Conservation (phyloP, 2,113 vertebrate species). For the Myocastor coypus region DNA sequence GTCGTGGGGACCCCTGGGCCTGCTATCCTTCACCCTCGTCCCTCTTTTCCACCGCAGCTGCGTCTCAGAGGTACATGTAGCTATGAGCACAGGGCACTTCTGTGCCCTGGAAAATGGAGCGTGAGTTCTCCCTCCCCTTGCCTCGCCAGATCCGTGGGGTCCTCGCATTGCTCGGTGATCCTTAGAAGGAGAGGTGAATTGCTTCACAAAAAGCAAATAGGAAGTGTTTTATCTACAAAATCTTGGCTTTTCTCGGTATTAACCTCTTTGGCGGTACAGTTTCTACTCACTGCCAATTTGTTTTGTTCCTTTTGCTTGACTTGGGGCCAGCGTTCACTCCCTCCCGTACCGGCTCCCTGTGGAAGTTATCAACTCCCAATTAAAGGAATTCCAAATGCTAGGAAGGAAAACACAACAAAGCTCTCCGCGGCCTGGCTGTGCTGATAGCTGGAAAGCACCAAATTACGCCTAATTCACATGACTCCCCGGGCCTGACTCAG, state of each 20-base stretch:
- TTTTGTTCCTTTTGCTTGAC: conserved; percentile 63
- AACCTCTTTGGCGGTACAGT: not conserved
- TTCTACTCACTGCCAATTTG: conserved; percentile 28
- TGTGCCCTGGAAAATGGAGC: not conserved
- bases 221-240: conserved; percentile 4
- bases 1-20: not conserved
- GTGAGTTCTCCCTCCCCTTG: not conserved
- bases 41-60: not conserved
- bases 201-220: conserved; percentile 34
- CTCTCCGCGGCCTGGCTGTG: conserved; percentile 66
- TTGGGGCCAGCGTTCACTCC: conserved; percentile 60
- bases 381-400: conserved; percentile 73
- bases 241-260: conserved; percentile 22
- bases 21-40: not conserved
- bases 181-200: not conserved
- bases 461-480: conserved; percentile 78
- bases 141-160: not conserved
- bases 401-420: conserved; percentile 82
- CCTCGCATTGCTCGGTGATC: conserved; percentile 12
- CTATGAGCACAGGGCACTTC: not conserved
- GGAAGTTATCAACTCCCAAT: conserved; percentile 81
- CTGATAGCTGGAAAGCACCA: conserved; percentile 75
- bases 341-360: not conserved
- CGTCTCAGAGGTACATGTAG: not conserved
- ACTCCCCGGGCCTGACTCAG: conserved; percentile 70